Base-by-base conservation (phyloP, 2,888 invertebrate genomes). In the Apamea monoglypha region DNA sequence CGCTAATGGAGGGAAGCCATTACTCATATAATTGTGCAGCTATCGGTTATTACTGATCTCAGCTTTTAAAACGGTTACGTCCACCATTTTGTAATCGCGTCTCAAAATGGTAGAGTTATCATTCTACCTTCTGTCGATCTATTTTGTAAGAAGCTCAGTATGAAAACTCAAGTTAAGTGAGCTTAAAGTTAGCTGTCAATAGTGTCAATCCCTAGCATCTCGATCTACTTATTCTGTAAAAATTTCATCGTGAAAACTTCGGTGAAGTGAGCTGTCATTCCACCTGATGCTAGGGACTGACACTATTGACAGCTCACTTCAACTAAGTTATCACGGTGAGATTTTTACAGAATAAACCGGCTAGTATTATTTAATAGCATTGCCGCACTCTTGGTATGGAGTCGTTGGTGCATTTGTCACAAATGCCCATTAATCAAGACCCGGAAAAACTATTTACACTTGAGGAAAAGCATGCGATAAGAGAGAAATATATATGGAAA, bases 1-100 rank as follows among this genome's bases (percentile, higher is more conserved):
- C 74, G 85, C 81, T 92, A 92, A 93, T 91, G 90, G 88, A 81
- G 44, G 61, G 87, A 89, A 84, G 89, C 91, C 93, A 94, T 94
- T 94, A 94, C 88, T 64, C 67, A 74, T 78, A 83, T 81, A 88
- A 89, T 90, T 90, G 75, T 78, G 63, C 71, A 80, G 87, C 88
- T 91, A 87, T 89, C 81, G 50, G 74, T 61, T 76, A 44, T 74
- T 56, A 80, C 80, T 76, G 63, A 80, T 79, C 77, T 89, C 40
- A 79, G 68, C 67, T 84, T 82, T 88, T 80, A 78, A 84, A 81
- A 44, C n/a, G 73, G 47, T n/a, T 36, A 40, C 40, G 69, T 71
- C 36, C 50, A 40, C 21, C 16, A 36, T 70, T 76, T 29, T 29
- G 25, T 47, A 36, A 29, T 47, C 10, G 40, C 1, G 16, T 32